A percentile compares a stretch with the other conserved stretches of the same genome.
phyloP scores from a whole-genome alignment of 2,113 vertebrate genomes.

The Probosciger aterrimus region DNA sequence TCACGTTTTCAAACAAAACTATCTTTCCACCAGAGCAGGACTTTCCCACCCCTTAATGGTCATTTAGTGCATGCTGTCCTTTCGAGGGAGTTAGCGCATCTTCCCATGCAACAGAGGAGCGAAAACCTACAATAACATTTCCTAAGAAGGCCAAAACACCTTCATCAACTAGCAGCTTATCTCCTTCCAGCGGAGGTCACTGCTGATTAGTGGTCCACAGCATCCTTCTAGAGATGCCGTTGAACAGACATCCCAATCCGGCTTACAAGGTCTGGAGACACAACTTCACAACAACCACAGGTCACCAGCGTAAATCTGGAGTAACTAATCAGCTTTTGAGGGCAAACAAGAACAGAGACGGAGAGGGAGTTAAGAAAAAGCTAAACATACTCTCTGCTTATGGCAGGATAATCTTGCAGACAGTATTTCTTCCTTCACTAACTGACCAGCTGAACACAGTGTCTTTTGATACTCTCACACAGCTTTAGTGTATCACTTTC shows the following conservation, averaged over 20 bases:
- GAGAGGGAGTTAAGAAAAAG: neutral
- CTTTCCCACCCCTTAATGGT: neutral
- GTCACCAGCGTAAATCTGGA: neutral
- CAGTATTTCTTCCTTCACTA: neutral
- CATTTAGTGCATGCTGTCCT: neutral
- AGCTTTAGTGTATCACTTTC: neutral
- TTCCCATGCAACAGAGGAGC: neutral
- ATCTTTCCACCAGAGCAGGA: neutral
- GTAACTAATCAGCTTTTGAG: neutral
- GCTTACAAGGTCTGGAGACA: neutral
- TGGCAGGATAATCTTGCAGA: neutral
- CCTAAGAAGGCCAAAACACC: neutral
- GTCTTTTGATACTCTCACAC: fast-evolving
- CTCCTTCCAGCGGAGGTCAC: neutral
- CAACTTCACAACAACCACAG: fast-evolving
- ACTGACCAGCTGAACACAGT: neutral
- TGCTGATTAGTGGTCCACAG: neutral
- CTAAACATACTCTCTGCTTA: neutral
- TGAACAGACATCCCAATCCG: fast-evolving
- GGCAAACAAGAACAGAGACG: neutral
- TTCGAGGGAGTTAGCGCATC: fast-evolving
- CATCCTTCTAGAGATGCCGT: fast-evolving
- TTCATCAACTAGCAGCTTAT: fast-evolving
- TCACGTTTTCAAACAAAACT: neutral
- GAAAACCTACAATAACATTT: neutral